Base-by-base conservation (phyloP, 2,888 invertebrate species). In the Drosophila gaucha region DNA sequence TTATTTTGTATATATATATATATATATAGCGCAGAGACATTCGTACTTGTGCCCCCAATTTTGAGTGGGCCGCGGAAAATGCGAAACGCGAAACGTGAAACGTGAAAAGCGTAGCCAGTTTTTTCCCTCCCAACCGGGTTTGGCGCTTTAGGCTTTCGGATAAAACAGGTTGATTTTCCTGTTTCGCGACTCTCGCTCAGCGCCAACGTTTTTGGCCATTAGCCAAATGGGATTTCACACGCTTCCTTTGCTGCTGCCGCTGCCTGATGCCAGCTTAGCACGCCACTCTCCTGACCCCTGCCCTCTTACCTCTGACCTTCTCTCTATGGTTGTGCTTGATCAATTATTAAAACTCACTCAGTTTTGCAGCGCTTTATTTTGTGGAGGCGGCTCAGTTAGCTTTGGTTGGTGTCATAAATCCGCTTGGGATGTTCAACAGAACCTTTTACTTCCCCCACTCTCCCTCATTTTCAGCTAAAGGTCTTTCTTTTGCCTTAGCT, bases 181-280 rank as follows among this genome's bases (percentile, higher is more conserved):
- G 67, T 75, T 70, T 47, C 43, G 43, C 73, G 36, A 41, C 50
- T 62, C 54, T 41, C 47, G 44, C 44, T 28, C 46, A 30, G 46
- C 46, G 44, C 16, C 46, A 41, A 6, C 64, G 70, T 73, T 62
- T 54, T 73, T 84, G 87, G 87, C 80, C 88, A 88, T 84, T 88
- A 86, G 85, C 84, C 89, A 84, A 84, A 88, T 84, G 89, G 78
- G 73, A 75, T 67, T 84, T 84, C 85, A 86, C 89, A 88, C 84
- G 80, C 79, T 87, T 85, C 88, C 86, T 73, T 75, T 68, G 41
- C 50, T 46, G 22, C 22, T 14, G 24, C 12, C 12, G 38, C 38
- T 22, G 39, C 55, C 28, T 47, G 58, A 60, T 58, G 47, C 47
- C 28, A 16, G 38, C 16, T 33, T 26, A 41, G 39, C 60, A 60